Evolutionary conservation across 1,140 invertebrate species (phyloP).

Genomic region (Homalodisca vitripennis): DNA sequence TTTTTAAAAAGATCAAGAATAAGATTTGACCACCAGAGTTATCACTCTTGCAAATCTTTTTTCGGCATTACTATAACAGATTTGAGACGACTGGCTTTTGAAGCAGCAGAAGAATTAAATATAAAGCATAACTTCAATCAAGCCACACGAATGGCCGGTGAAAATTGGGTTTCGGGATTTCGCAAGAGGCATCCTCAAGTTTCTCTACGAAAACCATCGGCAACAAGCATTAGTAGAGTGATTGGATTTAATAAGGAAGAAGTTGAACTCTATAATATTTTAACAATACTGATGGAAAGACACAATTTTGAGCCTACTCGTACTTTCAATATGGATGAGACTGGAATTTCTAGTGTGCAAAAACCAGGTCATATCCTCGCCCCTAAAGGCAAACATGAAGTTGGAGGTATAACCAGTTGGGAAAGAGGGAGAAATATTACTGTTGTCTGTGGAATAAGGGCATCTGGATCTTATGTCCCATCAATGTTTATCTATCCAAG

Average conservation of each 20-base stretch:
- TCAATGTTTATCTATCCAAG: slow-evolving; percentile 48
- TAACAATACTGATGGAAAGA: background rate
- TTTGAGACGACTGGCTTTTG: background rate
- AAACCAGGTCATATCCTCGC: slow-evolving; percentile 37
- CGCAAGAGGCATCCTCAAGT: background rate
- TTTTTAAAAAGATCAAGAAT: too few relatives aligned
- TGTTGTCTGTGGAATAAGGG: slow-evolving; percentile 41
- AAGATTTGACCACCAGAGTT: too few relatives aligned
- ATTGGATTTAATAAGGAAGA: background rate
- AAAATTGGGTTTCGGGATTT: background rate
- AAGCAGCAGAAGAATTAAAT: background rate
- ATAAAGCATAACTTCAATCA: background rate
- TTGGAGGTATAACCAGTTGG: slow-evolving; percentile 35
- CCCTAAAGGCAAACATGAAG: slow-evolving; percentile 30
- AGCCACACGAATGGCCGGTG: background rate
- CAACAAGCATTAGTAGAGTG: background rate
- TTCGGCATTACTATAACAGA: background rate
- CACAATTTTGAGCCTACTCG: background rate
- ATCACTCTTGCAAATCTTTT: background rate
- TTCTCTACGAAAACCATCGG: background rate
- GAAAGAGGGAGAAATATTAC: slow-evolving; percentile 44
- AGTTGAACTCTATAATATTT: background rate
- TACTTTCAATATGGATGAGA: slow-evolving; percentile 49
- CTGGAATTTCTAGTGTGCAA: slow-evolving; percentile 46
- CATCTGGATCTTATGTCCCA: slow-evolving; percentile 44